These are phyloP conservation scores for Phrynocephalus forsythii DNA, from an alignment of 2,797 vertebrate species.

Conservation along the genomic window DNA sequence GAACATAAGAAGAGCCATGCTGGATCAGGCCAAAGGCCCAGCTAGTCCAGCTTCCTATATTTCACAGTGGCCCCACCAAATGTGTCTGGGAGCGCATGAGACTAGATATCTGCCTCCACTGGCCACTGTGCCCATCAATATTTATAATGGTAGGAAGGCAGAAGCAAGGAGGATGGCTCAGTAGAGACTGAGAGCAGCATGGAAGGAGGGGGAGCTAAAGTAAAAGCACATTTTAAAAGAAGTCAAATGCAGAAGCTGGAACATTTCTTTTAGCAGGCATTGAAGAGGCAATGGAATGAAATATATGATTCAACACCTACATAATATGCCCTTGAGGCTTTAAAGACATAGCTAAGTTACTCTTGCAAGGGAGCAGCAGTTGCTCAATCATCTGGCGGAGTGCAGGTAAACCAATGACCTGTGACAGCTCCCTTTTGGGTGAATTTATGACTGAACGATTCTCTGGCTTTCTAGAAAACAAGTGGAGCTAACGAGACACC, in stretches of 20 bases:
- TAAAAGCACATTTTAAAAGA: background rate
- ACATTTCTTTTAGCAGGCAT: background rate
- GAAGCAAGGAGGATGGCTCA: background rate
- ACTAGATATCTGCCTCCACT: too few relatives aligned
- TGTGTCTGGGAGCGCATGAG: too few relatives aligned
- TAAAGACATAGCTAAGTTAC: conserved; percentile 27
- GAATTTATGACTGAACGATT: conserved; percentile 81
- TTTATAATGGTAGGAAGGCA: background rate
- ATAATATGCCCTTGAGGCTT: conserved; percentile 22
- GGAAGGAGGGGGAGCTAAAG: background rate
- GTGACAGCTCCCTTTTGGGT: conserved; percentile 74
- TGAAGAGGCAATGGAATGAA: conserved; percentile 17
- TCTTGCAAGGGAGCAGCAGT: conserved; percentile 54
- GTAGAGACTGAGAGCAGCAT: background rate
- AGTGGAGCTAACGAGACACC: conserved; percentile 75
- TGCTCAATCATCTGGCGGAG: conserved; percentile 71
- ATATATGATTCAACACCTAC: conserved; percentile 16
- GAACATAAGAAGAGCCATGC: too few relatives aligned
- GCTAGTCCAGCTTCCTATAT: too few relatives aligned
- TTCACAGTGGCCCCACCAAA: too few relatives aligned
- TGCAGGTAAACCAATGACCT: conserved; percentile 74
- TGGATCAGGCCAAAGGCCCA: too few relatives aligned
- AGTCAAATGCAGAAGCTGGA: background rate
- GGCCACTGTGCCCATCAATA: background rate
- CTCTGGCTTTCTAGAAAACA: conserved; percentile 75